A percentile compares a stretch with the other conserved stretches of the same genome.
These are phyloP conservation scores for Fringilla coelebs DNA, from an alignment of 2,797 vertebrate species.

Conservation along the genomic window DNA sequence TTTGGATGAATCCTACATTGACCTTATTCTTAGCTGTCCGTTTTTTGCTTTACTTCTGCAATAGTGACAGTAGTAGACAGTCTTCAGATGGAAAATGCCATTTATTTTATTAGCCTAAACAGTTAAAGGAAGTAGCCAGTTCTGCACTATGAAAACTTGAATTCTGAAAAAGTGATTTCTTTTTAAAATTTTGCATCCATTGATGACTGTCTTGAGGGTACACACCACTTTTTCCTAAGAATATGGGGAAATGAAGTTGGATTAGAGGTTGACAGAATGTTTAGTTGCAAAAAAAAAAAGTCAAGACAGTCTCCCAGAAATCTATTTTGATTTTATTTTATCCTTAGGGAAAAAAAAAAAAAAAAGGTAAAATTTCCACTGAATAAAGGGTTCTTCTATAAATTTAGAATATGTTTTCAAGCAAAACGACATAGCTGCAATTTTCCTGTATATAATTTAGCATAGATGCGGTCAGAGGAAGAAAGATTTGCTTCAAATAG, in stretches of 20 bases:
- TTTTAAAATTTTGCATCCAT: neutral
- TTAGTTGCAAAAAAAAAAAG: neutral
- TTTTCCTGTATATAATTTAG: neutral
- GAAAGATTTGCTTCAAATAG: neutral
- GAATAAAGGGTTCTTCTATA: neutral
- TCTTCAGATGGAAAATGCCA: neutral
- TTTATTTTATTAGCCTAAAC: neutral
- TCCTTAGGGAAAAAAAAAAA: neutral
- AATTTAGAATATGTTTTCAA: neutral
- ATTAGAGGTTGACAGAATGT: neutral
- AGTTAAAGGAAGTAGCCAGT: neutral
- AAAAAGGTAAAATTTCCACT: neutral
- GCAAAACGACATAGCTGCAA: neutral
- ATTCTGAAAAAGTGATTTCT: neutral
- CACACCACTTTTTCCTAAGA: neutral
- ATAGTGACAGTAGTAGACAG: neutral
- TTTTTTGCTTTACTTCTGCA: neutral
- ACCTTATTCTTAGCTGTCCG: neutral
- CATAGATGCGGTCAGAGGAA: neutral
- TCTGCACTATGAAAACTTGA: neutral
- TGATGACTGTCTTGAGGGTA: neutral
- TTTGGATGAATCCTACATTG: neutral
- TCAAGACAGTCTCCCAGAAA: neutral
- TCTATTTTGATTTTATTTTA: neutral
- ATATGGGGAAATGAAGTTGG: neutral